phyloP scores from a whole-genome alignment of 2,797 vertebrate species.

The Phalanger gymnotis region DNA sequence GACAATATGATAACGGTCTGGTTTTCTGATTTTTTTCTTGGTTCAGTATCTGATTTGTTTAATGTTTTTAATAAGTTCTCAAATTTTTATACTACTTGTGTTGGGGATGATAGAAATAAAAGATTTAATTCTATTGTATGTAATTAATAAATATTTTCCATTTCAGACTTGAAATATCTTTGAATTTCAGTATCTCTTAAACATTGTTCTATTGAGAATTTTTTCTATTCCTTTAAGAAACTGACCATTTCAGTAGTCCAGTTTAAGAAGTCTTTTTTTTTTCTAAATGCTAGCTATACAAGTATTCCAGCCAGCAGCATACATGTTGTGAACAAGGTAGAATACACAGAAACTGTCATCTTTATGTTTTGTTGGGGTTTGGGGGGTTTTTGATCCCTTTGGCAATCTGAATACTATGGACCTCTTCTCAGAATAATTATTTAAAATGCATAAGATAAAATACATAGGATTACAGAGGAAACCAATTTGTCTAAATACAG shows the following conservation, averaged over 20 bases:
- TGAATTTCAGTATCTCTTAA: conserved; percentile 57
- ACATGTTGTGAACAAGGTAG: neutral
- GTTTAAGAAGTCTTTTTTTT: conserved; percentile 10
- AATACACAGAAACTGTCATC: neutral
- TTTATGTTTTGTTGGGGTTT: neutral
- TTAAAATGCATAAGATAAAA: neutral
- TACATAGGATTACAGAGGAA: neutral
- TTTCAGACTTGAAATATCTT: conserved; percentile 55
- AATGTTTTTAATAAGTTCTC: conserved; percentile 36
- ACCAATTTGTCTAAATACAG: neutral
- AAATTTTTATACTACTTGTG: conserved; percentile 45
- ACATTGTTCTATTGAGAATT: conserved; percentile 37
- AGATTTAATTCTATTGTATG: conserved; percentile 41
- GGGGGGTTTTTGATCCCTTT: neutral
- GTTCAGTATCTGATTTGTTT: conserved; percentile 50
- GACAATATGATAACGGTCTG: neutral
- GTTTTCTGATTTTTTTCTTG: conserved; percentile 35
- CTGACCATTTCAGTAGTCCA: conserved; percentile 35
- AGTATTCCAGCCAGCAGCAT: neutral
- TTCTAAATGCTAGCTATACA: neutral
- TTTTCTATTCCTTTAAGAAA: conserved; percentile 26
- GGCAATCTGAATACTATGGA: neutral
- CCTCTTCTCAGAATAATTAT: neutral
- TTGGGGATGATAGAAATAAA: conserved; percentile 48
- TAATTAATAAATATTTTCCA: conserved; percentile 44